Base-by-base conservation (phyloP, 2,113 vertebrate species). In the Dermatemys mawii region DNA sequence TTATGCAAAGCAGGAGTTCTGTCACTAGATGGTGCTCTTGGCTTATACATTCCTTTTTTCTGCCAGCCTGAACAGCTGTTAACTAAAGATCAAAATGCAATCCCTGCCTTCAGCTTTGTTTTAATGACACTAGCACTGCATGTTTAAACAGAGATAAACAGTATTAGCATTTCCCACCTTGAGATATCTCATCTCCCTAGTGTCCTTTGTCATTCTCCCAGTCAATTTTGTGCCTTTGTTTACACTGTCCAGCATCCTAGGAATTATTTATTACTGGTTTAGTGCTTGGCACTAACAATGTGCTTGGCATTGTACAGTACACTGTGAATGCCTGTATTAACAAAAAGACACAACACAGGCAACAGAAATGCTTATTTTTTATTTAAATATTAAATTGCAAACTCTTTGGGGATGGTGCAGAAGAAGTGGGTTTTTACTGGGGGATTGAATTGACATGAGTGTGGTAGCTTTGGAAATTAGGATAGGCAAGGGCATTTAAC, bases 21-120 rank as follows among this genome's bases (percentile, higher is more conserved):
- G 78, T 85, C 97, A 78, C 96, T 97, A 97, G 97, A 27, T 96
- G 97, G 97, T 26, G 83, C 21, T 67, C 89, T 96, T 92, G 70
- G 51, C 46, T 90, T 49, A 35, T 16, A 12, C 48, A 14, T 19
- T 51, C 10, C 10, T 3, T 4, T 17, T 3, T 0, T 17, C 49
- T 17, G 8, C 22, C 85, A 14, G 24, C 5, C 1, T 21, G 0
- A 27, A 22, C 29, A 24, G 0, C 24, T 82, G 55, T 11, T 2
- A 63, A 60, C 1, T 8, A 49, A 38, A 2, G 22, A 60, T 48
- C 26, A 27, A 78, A 94, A 21, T 22, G 54, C 13, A 81, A 48
- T 38, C 57, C 46, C 57, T 14, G 50, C 44, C 22, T 32, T 48
- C 51, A 5, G 13, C 19, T 75, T 41, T 35, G 5, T 29, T 90